Conservation (phyloP, 2,888 invertebrate species). For the Siphonodentalium dalli region DNA sequence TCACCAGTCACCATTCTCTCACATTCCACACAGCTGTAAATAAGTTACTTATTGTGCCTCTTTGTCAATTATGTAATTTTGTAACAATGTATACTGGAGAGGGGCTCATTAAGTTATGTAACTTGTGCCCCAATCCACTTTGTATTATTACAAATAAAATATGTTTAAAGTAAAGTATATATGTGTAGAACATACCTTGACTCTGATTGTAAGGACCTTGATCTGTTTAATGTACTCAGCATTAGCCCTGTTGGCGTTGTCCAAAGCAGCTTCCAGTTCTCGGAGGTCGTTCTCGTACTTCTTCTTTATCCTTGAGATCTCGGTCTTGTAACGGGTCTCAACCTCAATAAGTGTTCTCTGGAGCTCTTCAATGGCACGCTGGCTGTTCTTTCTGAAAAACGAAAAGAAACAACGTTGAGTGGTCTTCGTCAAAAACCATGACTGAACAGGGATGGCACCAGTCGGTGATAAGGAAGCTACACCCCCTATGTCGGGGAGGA, state of each 20-base stretch:
- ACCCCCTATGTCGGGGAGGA: too few relatives aligned
- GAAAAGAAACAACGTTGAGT: not conserved
- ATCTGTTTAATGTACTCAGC: constrained; percentile 88
- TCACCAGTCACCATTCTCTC: too few relatives aligned
- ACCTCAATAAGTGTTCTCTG: constrained; percentile 64
- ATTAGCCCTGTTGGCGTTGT: constrained; percentile 93
- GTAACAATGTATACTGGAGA: too few relatives aligned
- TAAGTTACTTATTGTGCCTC: too few relatives aligned
- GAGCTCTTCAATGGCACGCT: constrained; percentile 64
- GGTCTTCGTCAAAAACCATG: not conserved
- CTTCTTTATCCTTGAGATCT: constrained; percentile 64
- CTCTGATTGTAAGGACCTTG: constrained; percentile 93
- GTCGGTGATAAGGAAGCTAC: too few relatives aligned
- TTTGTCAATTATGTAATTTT: too few relatives aligned
- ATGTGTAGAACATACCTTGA: constrained; percentile 70
- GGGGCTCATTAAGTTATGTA: too few relatives aligned
- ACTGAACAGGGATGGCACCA: too few relatives aligned
- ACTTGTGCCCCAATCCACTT: too few relatives aligned
- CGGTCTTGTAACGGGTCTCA: constrained; percentile 64
- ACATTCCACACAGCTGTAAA: too few relatives aligned
- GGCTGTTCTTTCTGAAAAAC: constrained; percentile 60
- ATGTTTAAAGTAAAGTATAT: too few relatives aligned
- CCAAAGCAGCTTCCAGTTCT: constrained; percentile 71
- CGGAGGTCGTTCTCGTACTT: constrained; percentile 64
- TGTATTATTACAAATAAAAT: too few relatives aligned